Percentiles rank a stretch among this genome's conserved stretches.
These are phyloP conservation scores for Gorsachius magnificus DNA, from an alignment of 2,797 vertebrate species.

Conservation along the genomic window DNA sequence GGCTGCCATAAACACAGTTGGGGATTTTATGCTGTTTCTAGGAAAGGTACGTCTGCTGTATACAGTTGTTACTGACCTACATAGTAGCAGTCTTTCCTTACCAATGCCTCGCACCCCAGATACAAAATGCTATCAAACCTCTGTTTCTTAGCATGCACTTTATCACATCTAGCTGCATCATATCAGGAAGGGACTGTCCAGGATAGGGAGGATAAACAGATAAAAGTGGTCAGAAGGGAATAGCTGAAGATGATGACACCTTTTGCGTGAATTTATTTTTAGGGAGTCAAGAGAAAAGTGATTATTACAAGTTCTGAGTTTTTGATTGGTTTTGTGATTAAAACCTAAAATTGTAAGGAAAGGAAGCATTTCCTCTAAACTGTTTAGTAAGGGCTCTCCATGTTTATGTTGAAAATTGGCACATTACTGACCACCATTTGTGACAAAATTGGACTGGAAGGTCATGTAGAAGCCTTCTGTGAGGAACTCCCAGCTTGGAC, in stretches of 20 bases:
- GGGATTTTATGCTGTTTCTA: slow-evolving; percentile 96
- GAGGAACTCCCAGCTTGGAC: not conserved
- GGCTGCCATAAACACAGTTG: slow-evolving; percentile 95
- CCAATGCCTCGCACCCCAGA: not conserved
- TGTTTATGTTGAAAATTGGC: not conserved
- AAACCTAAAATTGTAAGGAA: not conserved
- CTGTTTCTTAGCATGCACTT: not conserved
- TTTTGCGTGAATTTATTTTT: not conserved
- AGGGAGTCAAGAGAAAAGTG: not conserved
- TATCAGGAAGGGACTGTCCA: not conserved
- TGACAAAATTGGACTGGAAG: not conserved
- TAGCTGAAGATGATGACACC: not conserved
- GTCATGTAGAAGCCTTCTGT: not conserved
- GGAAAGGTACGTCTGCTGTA: slow-evolving; percentile 87
- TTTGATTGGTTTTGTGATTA: not conserved
- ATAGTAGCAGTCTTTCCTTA: not conserved
- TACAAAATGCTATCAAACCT: not conserved
- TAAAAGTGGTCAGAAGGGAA: not conserved
- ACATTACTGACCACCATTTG: not conserved
- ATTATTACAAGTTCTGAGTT: not conserved
- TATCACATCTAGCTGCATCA: not conserved
- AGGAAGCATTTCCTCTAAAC: not conserved
- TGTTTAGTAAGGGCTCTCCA: not conserved
- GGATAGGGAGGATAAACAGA: not conserved
- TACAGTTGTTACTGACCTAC: not conserved